Evolutionary conservation across 2,797 vertebrate species (phyloP), one percentile per base, ranked within the genome.

Genomic region (Masticophis lateralis): DNA sequence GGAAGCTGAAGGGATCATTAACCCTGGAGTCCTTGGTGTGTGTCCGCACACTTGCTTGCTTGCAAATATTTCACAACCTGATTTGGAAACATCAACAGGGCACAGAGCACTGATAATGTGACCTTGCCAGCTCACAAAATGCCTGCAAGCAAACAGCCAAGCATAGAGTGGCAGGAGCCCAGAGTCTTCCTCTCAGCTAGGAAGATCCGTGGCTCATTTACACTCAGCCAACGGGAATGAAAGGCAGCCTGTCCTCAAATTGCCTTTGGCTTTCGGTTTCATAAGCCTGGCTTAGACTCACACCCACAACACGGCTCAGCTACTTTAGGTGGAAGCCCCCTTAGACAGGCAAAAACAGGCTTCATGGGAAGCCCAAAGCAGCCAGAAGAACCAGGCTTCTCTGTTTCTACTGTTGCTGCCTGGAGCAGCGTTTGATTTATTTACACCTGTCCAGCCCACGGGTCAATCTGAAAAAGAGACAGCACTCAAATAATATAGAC

Each of bases 381-480:
- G 37, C 18, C n/a, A 43, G 74, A 79, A 43, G 32, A 22, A 22
- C 18, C 10, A 37, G 18, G 74, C 37, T 18, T 4, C 32, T 20
- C 14, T 37, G 8, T 74, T 18, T 37, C 69, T 43, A 9, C 69
- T 20, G 7, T 20, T 51, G 37, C 37, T 51, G 6, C 25, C 60
- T 43, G 3, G 12, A 63, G 14, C 16, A 61, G 47, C 27, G 0
- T 28, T 20, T 9, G 27, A 14, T 14, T 10, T 47, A 13, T 16
- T 51, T 47, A n/a, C 0, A 3, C 59, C 18, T 16, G 4, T 8
- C 88, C n/a, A 51, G 13, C 11, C 25, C 43, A 51, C 0, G 14
- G 3, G 28, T 47, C 14, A 51, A 51, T 61, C 11, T 10, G 25
- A 60, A 27, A 28, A 43, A 27, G 32, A 11, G 43, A 8, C 59